Evolutionary conservation across 2,888 invertebrate species (phyloP), one percentile per base, ranked within the genome.

Genomic region (Dolichopus griseipennis): DNA sequence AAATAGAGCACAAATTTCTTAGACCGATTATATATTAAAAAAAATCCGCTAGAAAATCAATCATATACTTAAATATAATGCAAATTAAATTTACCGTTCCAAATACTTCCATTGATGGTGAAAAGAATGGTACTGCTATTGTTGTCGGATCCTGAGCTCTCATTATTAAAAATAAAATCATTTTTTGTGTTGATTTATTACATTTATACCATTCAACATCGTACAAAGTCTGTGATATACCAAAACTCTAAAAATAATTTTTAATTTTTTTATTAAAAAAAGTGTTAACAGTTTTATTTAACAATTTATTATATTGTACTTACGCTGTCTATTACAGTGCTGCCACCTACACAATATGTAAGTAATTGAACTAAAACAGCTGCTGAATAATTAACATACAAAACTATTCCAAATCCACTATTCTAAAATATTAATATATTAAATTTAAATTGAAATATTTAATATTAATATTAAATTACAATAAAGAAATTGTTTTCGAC

Each of bases 201-300:
- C 80, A 80, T 74, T 79, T 80, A 68, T 79, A 80, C 80, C 79
- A 79, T 70, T 77, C 78, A 71, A 75, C 73, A 73, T 76, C 75
- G 69, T 80, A 79, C 67, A 77, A 72, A 18, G 75, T 73, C 72
- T 33, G 68, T 1, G 75, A 74, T 62, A 78, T 37, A 5, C 75
- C 73, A n/a, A 72, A 68, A 70, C 80, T 79, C 80, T 80, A 71
- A 72, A 27, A 6, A 61, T 21, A 4, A 41, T 20, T 52, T 21
- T n/a, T 8, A 73, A 71, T 76, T 75, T 8, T 0, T 8, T 22
- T n/a, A n/a, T n/a, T n/a, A n/a, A n/a, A n/a, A n/a, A n/a, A n/a
- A n/a, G n/a, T n/a, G n/a, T n/a, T n/a, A n/a, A n/a, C n/a, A n/a
- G 20, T 41, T 1, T 37, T n/a, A 12, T 2, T 37, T 10, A 10